Conservation (phyloP, 2,113 vertebrate genomes). For the Equus przewalskii region DNA sequence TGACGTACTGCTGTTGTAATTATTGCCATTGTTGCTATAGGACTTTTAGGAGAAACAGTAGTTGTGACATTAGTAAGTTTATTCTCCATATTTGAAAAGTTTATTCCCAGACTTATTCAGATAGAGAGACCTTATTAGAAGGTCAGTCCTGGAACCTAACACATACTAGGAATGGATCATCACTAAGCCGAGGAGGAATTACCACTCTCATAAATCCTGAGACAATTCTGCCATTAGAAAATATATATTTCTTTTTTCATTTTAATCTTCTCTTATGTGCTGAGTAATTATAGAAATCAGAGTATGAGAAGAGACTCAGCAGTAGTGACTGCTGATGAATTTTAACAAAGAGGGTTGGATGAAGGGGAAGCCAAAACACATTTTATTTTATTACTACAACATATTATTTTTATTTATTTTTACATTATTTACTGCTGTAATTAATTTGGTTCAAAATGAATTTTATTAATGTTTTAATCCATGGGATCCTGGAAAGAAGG, state of each 20-base stretch:
- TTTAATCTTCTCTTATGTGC: conserved; percentile 3
- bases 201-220: neutral
- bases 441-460: neutral
- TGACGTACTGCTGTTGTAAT: neutral
- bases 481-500: neutral
- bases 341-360: neutral
- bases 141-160: neutral
- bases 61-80: neutral
- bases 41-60: neutral
- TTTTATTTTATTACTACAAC: neutral
- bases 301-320: neutral
- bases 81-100: neutral
- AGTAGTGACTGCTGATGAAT: neutral
- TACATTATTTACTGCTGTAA: neutral
- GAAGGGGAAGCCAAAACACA: neutral
- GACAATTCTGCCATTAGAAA: neutral
- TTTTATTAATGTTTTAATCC: neutral
- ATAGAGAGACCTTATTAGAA: neutral
- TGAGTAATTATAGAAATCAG: neutral
- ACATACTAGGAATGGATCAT: neutral
- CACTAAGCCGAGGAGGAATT: neutral
- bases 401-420: conserved; percentile 30
- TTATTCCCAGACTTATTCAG: neutral
- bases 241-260: neutral
- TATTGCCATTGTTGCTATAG: neutral